These are phyloP conservation scores for Chelidonichthys spinosus DNA, from an alignment of 2,797 vertebrate genomes.

Conservation along the genomic window DNA sequence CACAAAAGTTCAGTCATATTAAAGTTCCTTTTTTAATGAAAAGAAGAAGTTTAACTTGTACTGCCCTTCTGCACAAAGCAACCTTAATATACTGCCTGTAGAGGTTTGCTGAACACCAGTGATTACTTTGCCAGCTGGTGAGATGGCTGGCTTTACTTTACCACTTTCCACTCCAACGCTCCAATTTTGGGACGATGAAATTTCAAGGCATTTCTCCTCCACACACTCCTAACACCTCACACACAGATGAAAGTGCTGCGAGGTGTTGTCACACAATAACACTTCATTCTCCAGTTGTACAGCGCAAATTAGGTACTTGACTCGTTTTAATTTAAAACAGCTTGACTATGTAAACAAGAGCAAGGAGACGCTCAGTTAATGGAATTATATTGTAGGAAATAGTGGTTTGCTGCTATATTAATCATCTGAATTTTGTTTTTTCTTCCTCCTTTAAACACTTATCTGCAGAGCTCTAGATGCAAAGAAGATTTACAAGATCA, in stretches of 20 bases:
- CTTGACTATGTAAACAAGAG: too few relatives aligned
- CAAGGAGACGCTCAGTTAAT: too few relatives aligned
- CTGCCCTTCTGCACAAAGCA: conserved; percentile 12
- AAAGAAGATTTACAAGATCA: neutral
- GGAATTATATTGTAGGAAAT: too few relatives aligned
- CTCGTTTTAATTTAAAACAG: neutral
- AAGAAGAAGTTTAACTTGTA: conserved; percentile 11
- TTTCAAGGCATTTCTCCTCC: conserved; percentile 23
- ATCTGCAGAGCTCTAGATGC: neutral
- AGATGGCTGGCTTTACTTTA: conserved; percentile 28
- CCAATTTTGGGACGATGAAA: conserved; percentile 25
- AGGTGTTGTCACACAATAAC: neutral
- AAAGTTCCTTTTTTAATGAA: conserved; percentile 15
- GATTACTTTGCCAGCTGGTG: conserved; percentile 56
- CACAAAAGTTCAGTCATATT: conserved; percentile 11
- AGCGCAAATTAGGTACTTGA: neutral
- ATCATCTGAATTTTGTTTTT: too few relatives aligned
- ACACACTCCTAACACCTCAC: conserved; percentile 13
- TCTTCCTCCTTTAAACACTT: too few relatives aligned
- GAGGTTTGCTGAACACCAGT: conserved; percentile 25
- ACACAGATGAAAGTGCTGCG: conserved; percentile 1
- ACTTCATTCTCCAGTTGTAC: neutral
- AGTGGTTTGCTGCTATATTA: too few relatives aligned
- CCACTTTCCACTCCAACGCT: conserved; percentile 29
- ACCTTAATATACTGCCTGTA: conserved; percentile 15